Evolutionary conservation across 2,888 invertebrate species (phyloP).

Genomic region (Strigamia maritima): DNA sequence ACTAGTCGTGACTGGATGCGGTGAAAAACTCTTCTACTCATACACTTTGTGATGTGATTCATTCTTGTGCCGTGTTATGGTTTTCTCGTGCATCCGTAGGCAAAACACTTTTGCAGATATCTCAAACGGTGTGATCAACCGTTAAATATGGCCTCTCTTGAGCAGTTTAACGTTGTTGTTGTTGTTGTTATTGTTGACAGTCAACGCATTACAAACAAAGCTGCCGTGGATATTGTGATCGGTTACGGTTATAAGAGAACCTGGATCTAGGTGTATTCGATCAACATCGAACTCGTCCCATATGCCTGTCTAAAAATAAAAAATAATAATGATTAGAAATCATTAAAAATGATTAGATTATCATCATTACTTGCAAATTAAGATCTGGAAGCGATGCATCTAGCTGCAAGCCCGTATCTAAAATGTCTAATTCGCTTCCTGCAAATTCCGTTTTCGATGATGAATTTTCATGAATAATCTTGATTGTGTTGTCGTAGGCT

Average conservation of each 20-base stretch:
- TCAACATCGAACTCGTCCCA: conserved; percentile 43
- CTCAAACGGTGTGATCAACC: background rate
- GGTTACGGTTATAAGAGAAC: conserved; percentile 36
- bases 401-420: conserved; percentile 44
- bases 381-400: conserved; percentile 47
- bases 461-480: background rate
- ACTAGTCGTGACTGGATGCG: conserved; percentile 21
- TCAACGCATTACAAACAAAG: conserved; percentile 5
- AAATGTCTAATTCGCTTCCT: conserved; percentile 39
- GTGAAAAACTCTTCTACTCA: conserved; percentile 22
- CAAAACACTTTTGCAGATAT: background rate
- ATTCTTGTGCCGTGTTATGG: background rate
- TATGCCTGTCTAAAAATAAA: conserved; percentile 41
- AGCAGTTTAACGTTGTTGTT: conserved; percentile 18
- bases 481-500: background rate
- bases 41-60: conserved; percentile 10
- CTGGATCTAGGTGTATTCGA: conserved; percentile 41
- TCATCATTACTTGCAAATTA: conserved; percentile 46
- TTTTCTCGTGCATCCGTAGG: background rate
- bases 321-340: background rate
- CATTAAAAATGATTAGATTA: background rate
- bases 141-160: conserved; percentile 14
- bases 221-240: conserved; percentile 10
- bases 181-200: background rate
- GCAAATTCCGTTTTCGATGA: conserved; percentile 28